Evolutionary conservation across 2,797 vertebrate species (phyloP).

Genomic region (Lagodon rhomboides): DNA sequence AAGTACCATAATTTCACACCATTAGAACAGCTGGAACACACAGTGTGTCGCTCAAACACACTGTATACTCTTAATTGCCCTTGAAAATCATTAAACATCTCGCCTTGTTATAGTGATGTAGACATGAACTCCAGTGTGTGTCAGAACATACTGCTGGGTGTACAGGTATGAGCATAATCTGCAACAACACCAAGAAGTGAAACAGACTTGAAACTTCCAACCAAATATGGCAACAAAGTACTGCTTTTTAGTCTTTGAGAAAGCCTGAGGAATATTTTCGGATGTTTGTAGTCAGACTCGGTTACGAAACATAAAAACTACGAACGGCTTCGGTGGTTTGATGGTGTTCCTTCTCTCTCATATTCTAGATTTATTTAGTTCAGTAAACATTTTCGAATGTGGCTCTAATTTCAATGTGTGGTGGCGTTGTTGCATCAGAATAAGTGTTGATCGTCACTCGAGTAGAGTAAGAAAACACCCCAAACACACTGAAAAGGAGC

Average conservation of each 20-base stretch:
- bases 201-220: not conserved
- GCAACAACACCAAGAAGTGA: not conserved
- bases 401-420: not conserved
- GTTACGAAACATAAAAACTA: not conserved
- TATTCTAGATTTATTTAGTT: not conserved
- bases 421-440: not conserved
- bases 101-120: not conserved
- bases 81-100: not conserved
- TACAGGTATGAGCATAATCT: not conserved
- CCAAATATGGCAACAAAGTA: not conserved
- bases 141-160: not conserved
- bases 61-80: too few species aligned
- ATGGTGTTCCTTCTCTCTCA: not conserved
- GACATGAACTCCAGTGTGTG: not conserved
- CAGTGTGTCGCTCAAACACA: not conserved
- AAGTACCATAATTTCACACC: not conserved
- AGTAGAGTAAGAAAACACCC: not conserved
- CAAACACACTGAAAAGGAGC: not conserved
- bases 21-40: not conserved
- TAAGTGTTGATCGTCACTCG: slow-evolving; percentile 4
- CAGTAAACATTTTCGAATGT: not conserved
- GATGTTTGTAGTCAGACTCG: not conserved
- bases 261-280: too few species aligned
- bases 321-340: not conserved
- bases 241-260: not conserved